Evolutionary conservation across 2,888 invertebrate species (phyloP), one percentile per base, ranked within the genome.

Genomic region (Steromphala cineraria): DNA sequence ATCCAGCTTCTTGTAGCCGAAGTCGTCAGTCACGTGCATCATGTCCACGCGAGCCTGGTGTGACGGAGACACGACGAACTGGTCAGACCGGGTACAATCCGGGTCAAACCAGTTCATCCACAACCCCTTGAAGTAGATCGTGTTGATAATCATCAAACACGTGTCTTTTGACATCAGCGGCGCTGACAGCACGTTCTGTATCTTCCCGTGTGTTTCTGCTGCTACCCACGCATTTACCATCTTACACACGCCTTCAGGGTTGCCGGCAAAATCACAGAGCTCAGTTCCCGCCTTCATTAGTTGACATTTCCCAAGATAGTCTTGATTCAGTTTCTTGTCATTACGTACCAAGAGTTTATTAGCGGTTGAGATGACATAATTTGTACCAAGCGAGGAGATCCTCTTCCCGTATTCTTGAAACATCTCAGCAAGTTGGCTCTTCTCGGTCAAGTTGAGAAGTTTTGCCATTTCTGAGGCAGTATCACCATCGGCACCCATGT

Each of bases 191-290:
- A 99, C 94, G 88, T 97, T 95, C 87, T 95, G 95, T 80, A 99
- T 98, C 92, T 96, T 97, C 8, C 96, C 94, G 79, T 96, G 96
- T 0, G 99, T 99, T 90, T 96, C 95, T 5, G 95, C 92, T 90
- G 96, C 95, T 55, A 97, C 97, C 97, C 98, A 98, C 46, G 93
- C 88, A 91, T 99, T 99, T 75, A 99, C 97, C 21, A 81, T 83
- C 17, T 40, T 4, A 74, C 91, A 80, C 15, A 94, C 91, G 0
- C 94, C 95, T 0, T 90, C 90, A 0, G 90, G 55, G 53, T 90
- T 84, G 5, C 79, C 79, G 0, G 53, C 82, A 84, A 91, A 93
- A 75, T 92, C 89, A 71, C 90, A 89, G 86, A 85, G 94, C 85
- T 87, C 85, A 10, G 88, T 74, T 40, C 90, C 88, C 7, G 87